A percentile compares a stretch with the other conserved stretches of the same genome.
These are phyloP conservation scores for Torymus aiolomorphi DNA, from an alignment of 2,888 invertebrate genomes.

Conservation along the genomic window DNA sequence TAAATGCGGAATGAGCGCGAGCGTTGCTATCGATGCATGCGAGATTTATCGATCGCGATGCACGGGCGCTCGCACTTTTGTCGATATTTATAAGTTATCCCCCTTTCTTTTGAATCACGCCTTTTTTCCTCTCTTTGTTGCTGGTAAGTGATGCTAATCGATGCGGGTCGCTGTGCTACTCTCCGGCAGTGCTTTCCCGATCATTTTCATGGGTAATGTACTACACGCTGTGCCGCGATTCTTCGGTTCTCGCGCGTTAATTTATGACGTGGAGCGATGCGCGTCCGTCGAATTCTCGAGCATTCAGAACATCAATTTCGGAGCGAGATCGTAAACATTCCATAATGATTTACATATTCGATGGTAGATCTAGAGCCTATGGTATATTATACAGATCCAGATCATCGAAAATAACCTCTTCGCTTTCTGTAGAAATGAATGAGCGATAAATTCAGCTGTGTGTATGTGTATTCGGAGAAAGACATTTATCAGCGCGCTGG, in stretches of 20 bases:
- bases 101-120: slow-evolving; percentile 4
- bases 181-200: slow-evolving; percentile 1
- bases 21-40: not conserved
- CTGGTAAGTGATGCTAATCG: slow-evolving; percentile 55
- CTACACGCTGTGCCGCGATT: not conserved
- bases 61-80: too few species aligned
- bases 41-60: not conserved
- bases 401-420: too few species aligned
- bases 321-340: not conserved
- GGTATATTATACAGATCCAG: too few species aligned
- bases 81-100: too few species aligned
- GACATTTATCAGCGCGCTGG: too few species aligned
- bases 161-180: slow-evolving; percentile 24
- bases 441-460: too few species aligned
- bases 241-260: slow-evolving; percentile 15
- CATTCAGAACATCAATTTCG: not conserved
- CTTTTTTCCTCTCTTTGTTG: slow-evolving; percentile 42
- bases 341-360: too few species aligned
- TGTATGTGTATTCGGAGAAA: too few species aligned
- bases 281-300: not conserved
- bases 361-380: too few species aligned
- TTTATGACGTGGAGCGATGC: slow-evolving; percentile 4
- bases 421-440: too few species aligned
- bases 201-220: slow-evolving; percentile 49
- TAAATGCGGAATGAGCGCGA: slow-evolving; percentile 15